A percentile compares a stretch with the other conserved stretches of the same genome.
Conservation (phyloP, 2,888 invertebrate species). For the Bellardia pandia region DNA sequence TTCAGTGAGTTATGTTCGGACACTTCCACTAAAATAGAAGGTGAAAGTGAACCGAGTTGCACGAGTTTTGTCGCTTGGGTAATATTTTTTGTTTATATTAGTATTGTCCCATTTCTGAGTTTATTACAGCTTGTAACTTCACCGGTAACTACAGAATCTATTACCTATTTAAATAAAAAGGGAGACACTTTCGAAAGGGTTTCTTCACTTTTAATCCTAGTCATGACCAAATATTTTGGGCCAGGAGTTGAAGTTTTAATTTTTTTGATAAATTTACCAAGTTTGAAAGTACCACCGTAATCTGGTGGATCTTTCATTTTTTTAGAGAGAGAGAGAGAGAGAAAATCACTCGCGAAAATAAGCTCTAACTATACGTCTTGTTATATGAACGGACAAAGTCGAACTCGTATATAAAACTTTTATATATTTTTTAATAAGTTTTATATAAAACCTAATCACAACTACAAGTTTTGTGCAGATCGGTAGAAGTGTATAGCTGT, state of each 20-base stretch:
- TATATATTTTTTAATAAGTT: too few relatives aligned
- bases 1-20: too few relatives aligned
- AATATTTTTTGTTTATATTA: slow-evolving; percentile 8
- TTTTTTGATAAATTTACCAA: background rate
- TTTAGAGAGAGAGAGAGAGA: too few relatives aligned
- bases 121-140: slow-evolving; percentile 15
- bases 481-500: too few relatives aligned
- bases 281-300: background rate
- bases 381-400: too few relatives aligned
- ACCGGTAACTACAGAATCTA: background rate
- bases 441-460: too few relatives aligned
- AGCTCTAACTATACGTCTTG: too few relatives aligned
- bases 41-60: slow-evolving; percentile 6
- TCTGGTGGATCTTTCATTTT: too few relatives aligned
- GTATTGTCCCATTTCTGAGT: too few relatives aligned
- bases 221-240: slow-evolving; percentile 1
- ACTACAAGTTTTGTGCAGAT: too few relatives aligned
- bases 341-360: too few relatives aligned
- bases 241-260: background rate
- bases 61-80: slow-evolving; percentile 8
- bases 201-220: background rate
- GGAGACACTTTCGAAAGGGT: background rate
- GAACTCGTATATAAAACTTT: too few relatives aligned
- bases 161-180: slow-evolving; percentile 7
- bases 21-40: slow-evolving; percentile 3